Percentiles rank a stretch among this genome's conserved stretches.
Conservation (phyloP, 2,797 vertebrate genomes). For the Hippopotamyrus pictus region DNA sequence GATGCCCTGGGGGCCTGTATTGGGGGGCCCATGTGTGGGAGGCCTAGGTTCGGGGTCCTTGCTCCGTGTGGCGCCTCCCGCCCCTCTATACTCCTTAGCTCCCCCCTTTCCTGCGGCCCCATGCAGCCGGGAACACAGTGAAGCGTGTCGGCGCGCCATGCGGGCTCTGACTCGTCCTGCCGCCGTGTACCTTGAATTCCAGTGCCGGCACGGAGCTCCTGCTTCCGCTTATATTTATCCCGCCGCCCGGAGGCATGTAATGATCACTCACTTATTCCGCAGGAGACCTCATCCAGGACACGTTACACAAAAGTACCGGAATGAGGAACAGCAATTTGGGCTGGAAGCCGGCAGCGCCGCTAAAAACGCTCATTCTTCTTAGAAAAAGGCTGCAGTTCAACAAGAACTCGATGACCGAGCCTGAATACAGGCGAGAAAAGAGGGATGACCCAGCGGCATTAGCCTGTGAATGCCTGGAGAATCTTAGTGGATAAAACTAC, state of each 20-base stretch:
- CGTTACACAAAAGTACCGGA: background rate
- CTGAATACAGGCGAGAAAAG: background rate
- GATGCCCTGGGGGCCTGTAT: background rate
- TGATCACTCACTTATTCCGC: background rate
- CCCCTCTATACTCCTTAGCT: background rate
- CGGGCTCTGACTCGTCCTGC: constrained; percentile 17
- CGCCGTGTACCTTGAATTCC: constrained; percentile 12
- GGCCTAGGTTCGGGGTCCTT: background rate
- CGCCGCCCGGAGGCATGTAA: background rate
- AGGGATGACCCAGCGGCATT: background rate
- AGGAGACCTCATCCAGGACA: background rate
- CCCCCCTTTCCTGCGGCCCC: background rate
- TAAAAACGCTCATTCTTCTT: background rate
- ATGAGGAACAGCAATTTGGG: background rate
- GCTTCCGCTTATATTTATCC: background rate
- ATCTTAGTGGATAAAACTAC: background rate
- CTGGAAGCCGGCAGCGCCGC: background rate
- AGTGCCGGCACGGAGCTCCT: background rate
- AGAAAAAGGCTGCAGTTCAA: background rate
- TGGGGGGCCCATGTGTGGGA: background rate
- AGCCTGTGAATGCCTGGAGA: background rate
- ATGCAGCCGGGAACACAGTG: background rate
- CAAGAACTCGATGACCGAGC: background rate
- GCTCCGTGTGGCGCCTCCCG: background rate
- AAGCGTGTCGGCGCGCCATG: constrained; percentile 8